Conservation (phyloP, 1,140 invertebrate genomes). For the fruit fly (Drosophila melanogaster) region DNA sequence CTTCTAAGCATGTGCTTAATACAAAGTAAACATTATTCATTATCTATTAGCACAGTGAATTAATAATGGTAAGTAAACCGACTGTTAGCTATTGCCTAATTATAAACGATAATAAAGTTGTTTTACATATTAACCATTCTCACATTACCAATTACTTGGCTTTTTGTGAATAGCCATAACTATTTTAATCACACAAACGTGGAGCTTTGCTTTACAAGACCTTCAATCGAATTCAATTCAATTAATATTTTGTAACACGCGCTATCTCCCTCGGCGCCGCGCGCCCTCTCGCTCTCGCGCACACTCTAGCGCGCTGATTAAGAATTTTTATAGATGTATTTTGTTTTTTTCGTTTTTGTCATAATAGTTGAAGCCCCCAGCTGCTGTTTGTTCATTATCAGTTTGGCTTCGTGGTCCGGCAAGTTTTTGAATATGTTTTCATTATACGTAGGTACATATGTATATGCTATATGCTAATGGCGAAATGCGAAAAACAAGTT, state of each 20-base stretch:
- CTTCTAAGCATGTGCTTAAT: too few species aligned
- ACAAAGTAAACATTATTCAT: too few species aligned
- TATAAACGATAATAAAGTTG: too few species aligned
- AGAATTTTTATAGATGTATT: conserved; percentile 15
- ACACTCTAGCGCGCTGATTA: conserved; percentile 1
- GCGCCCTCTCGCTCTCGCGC: not conserved
- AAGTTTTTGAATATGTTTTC: conserved; percentile 43
- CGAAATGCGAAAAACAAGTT: conserved; percentile 48
- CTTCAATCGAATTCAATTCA: conserved; percentile 26
- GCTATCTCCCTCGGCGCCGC: conserved; percentile 6
- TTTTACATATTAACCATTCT: not conserved
- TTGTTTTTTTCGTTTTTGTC: conserved; percentile 11
- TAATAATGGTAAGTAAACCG: too few species aligned
- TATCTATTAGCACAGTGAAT: too few species aligned
- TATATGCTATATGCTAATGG: conserved; percentile 32
- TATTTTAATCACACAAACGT: not conserved
- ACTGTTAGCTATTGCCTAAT: too few species aligned
- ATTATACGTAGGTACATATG: conserved; percentile 1
- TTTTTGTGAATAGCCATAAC: not conserved
- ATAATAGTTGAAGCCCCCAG: conserved; percentile 33
- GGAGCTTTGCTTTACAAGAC: conserved; percentile 8
- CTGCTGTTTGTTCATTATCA: conserved; percentile 20
- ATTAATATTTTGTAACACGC: conserved; percentile 19
- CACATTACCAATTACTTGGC: not conserved
- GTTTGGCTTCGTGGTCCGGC: conserved; percentile 20